A percentile compares a stretch with the other conserved stretches of the same genome.
Evolutionary conservation across 2,888 invertebrate genomes (phyloP).

Genomic region (Argyresthia albistria): DNA sequence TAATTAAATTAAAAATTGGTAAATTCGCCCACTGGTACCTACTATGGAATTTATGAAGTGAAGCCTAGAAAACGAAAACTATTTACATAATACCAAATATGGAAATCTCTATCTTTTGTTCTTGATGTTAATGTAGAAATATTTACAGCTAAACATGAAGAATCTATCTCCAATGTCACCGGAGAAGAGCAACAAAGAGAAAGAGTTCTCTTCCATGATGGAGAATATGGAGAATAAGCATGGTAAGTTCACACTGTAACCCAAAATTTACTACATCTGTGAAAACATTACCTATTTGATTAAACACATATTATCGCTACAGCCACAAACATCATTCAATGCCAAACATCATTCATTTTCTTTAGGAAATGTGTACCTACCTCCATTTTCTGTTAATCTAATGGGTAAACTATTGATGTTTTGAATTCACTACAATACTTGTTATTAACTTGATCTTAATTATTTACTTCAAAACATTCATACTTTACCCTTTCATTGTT

Average conservation of each 20-base stretch:
- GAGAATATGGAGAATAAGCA: conserved; percentile 88
- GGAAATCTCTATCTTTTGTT: too few species aligned
- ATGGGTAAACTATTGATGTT: conserved; percentile 74
- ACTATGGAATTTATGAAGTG: too few species aligned
- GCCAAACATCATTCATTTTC: too few species aligned
- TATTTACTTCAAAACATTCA: conserved; percentile 59
- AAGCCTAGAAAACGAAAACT: too few species aligned
- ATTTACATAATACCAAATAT: too few species aligned
- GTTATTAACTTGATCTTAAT: conserved; percentile 16
- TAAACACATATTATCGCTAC: too few species aligned
- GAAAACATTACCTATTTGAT: too few species aligned
- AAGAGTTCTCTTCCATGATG: conserved; percentile 81
- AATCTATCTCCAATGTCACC: conserved; percentile 72
- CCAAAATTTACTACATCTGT: too few species aligned
- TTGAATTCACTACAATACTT: conserved; percentile 30
- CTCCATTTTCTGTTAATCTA: conserved; percentile 18
- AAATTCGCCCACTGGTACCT: too few species aligned
- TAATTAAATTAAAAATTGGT: too few species aligned
- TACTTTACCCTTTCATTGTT: conserved; percentile 70
- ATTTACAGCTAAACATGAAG: conserved; percentile 71
- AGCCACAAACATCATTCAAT: too few species aligned
- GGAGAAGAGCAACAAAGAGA: conserved; percentile 79
- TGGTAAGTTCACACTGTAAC: conserved; percentile 69
- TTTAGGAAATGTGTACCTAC: background rate
- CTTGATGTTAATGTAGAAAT: background rate